Evolutionary conservation across 23 tunicate species (phyloP), one percentile per base, ranked within the genome.

Genomic region (Halocynthia aurantium): DNA sequence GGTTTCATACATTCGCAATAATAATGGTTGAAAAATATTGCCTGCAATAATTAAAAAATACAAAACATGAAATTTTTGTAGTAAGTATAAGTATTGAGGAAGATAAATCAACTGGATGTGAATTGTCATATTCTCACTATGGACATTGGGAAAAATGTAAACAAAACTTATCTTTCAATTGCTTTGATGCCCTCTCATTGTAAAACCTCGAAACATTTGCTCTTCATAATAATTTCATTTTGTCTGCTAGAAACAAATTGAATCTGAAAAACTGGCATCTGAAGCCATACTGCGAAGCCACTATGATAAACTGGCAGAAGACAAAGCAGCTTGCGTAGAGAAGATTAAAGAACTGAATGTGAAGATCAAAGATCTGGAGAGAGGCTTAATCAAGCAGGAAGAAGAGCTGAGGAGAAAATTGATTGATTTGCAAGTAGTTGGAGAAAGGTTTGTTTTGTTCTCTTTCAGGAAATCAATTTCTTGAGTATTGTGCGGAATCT

Each of bases 221-320:
- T 58, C 19, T 18, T 0, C 2, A 17, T 15, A 67, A 67, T 67
- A 67, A 17, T 67, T 9, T 60, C 17, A n/a, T 60, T n/a, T 60
- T 73, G 55, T 54, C n/a, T 20, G 50, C 6, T 58, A 89, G 96
- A 81, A 76, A 62, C 96, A 89, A 78, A 8, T 84, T 19, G 76
- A 89, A 54, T 80, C 85, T 22, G 88, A 89, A 61, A 52, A 61
- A 8, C 82, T 89, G 69, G 88, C 96, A 22, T 61, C 88, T 5
- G 96, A 89, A 70, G 96, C 96, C 6, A 70, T 89, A 1, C 57
- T 89, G 67, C 69, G 96, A 69, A 75, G 85, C 15, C 89, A 89
- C 20, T 82, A 80, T 54, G 96, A 89, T 17, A 84, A 84, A 52
- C 22, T 80, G 0, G 62, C 73, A 5, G 65, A 51, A 7, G 81